A percentile compares a stretch with the other conserved stretches of the same genome.
Evolutionary conservation across 2,113 vertebrate genomes (phyloP).

Genomic region (Sylvilagus bachmani): DNA sequence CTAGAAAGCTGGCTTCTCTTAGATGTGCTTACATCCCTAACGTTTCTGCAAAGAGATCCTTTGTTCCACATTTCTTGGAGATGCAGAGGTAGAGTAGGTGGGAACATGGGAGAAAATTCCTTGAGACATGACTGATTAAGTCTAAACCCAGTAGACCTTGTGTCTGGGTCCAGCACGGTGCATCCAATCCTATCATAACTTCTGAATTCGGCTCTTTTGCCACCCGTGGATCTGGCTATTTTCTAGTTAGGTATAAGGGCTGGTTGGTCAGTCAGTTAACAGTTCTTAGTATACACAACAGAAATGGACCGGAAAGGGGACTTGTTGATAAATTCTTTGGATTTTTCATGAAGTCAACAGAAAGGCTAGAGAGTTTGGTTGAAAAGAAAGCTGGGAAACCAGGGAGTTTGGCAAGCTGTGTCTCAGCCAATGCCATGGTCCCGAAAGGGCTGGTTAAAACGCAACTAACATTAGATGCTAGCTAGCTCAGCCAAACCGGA

Average conservation of each 20-base stretch:
- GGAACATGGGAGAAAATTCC: neutral
- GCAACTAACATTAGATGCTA: neutral
- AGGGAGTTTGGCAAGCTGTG: neutral
- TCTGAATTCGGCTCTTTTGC: neutral
- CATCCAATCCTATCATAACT: neutral
- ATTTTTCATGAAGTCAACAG: neutral
- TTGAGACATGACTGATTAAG: neutral
- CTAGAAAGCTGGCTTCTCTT: neutral
- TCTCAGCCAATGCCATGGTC: neutral
- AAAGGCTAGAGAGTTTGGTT: neutral
- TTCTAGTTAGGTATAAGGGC: neutral
- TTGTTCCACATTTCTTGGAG: neutral
- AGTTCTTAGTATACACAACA: neutral
- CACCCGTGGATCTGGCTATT: neutral
- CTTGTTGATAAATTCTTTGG: neutral
- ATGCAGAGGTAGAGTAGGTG: neutral
- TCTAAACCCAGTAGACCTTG: neutral
- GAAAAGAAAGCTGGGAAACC: neutral
- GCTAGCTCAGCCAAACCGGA: neutral
- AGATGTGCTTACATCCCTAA: neutral
- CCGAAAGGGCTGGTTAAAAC: neutral
- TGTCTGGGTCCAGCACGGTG: neutral
- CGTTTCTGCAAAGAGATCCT: neutral
- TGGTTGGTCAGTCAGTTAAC: neutral
- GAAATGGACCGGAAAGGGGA: neutral